phyloP scores from a whole-genome alignment of 2,888 invertebrate species.

The Xanthia icteritia region DNA sequence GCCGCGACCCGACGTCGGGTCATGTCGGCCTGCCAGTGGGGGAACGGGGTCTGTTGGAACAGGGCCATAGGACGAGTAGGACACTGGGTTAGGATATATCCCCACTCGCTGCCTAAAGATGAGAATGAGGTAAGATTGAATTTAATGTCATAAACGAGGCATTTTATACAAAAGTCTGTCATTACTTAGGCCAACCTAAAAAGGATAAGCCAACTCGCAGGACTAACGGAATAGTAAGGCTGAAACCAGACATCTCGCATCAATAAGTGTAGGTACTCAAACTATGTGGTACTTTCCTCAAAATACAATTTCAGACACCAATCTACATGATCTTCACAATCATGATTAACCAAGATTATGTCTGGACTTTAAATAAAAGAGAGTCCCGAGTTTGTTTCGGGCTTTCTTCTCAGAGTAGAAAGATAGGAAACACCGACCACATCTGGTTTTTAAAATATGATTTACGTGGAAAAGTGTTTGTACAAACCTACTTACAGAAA shows the following conservation, averaged over 20 bases:
- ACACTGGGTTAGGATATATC: conserved; percentile 94
- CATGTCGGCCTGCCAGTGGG: conserved; percentile 90
- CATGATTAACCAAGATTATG: too few relatives aligned
- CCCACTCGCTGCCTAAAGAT: conserved; percentile 84
- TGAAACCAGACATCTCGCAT: not conserved
- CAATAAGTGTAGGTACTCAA: not conserved
- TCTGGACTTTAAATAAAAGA: too few relatives aligned
- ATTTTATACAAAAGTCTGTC: not conserved
- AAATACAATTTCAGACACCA: too few relatives aligned
- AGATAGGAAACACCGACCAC: too few relatives aligned
- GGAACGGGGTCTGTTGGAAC: conserved; percentile 93
- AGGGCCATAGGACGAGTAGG: conserved; percentile 92
- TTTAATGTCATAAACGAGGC: not conserved
- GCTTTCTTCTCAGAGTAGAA: too few relatives aligned
- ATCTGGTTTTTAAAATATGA: too few relatives aligned
- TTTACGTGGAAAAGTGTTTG: too few relatives aligned
- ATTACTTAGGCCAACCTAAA: not conserved
- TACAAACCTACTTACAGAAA: too few relatives aligned
- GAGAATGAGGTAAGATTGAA: conserved; percentile 75
- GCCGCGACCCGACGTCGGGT: conserved; percentile 85
- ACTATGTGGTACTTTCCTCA: too few relatives aligned
- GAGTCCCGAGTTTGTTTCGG: too few relatives aligned
- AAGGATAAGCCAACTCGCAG: not conserved
- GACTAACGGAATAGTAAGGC: not conserved
- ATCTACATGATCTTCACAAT: too few relatives aligned